phyloP scores from a whole-genome alignment of 2,888 invertebrate species.

The Brachyopa scutellaris region DNA sequence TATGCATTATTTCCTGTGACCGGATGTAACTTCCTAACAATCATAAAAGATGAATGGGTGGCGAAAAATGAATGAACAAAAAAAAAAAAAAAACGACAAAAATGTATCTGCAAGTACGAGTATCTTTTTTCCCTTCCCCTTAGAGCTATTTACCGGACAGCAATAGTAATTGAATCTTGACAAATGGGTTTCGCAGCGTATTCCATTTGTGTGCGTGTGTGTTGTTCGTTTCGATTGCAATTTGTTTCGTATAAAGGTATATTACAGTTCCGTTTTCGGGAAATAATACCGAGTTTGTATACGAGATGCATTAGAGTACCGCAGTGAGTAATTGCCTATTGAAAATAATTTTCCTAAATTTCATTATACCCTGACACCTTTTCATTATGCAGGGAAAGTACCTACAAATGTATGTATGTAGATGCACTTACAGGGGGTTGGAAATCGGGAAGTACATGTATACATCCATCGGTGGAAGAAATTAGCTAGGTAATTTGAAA shows the following conservation, averaged over 20 bases:
- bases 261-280: constrained; percentile 3
- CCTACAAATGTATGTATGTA: background rate
- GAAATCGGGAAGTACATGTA: constrained; percentile 3
- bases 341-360: constrained; percentile 56
- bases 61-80: background rate
- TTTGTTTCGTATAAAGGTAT: constrained; percentile 56
- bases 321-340: constrained; percentile 67
- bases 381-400: constrained; percentile 35
- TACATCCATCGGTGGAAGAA: constrained; percentile 5
- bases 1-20: constrained; percentile 67
- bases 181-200: constrained; percentile 57
- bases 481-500: constrained; percentile 32
- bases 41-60: constrained; percentile 52
- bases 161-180: constrained; percentile 70
- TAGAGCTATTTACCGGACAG: constrained; percentile 50
- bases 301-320: constrained; percentile 49
- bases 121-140: constrained; percentile 43
- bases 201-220: constrained; percentile 20
- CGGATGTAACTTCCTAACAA: constrained; percentile 72
- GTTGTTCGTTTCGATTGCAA: constrained; percentile 60
- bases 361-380: constrained; percentile 65
- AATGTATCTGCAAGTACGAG: constrained; percentile 12
- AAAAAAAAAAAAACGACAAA: background rate
- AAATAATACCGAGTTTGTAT: constrained; percentile 3
- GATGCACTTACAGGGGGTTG: background rate